These are phyloP conservation scores for Notarius lentiginosus DNA, from an alignment of 2,113 vertebrate species.

Conservation along the genomic window DNA sequence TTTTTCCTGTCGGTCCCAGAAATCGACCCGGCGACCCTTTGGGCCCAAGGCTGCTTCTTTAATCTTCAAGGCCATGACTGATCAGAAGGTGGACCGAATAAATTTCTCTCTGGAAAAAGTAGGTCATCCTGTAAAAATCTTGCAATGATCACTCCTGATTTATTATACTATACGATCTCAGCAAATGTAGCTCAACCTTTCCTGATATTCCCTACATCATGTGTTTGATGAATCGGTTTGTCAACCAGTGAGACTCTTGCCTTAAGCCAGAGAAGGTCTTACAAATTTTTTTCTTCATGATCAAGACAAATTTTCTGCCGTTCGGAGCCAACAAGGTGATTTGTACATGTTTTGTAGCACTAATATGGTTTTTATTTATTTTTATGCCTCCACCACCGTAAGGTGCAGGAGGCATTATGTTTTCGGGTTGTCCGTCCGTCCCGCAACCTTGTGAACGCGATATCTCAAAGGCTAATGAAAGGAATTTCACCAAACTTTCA, in stretches of 20 bases:
- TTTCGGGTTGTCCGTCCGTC: too few relatives aligned
- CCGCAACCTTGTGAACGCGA: too few relatives aligned
- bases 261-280: background rate
- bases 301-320: background rate
- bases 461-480: too few relatives aligned
- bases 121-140: background rate
- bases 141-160: background rate
- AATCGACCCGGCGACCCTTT: too few relatives aligned
- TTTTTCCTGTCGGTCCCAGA: too few relatives aligned
- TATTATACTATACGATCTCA: background rate
- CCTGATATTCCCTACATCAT: background rate
- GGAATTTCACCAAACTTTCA: too few relatives aligned
- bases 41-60: too few relatives aligned
- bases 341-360: background rate
- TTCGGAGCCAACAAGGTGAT: background rate
- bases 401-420: too few relatives aligned
- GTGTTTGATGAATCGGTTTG: background rate
- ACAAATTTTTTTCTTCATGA: background rate
- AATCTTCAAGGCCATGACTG: too few relatives aligned
- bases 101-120: background rate
- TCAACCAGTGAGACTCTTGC: background rate
- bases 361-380: background rate
- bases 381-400: too few relatives aligned
- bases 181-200: background rate
- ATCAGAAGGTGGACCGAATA: background rate